Conservation (phyloP, 2,888 invertebrate genomes). For the Cryptosula pallasiana region DNA sequence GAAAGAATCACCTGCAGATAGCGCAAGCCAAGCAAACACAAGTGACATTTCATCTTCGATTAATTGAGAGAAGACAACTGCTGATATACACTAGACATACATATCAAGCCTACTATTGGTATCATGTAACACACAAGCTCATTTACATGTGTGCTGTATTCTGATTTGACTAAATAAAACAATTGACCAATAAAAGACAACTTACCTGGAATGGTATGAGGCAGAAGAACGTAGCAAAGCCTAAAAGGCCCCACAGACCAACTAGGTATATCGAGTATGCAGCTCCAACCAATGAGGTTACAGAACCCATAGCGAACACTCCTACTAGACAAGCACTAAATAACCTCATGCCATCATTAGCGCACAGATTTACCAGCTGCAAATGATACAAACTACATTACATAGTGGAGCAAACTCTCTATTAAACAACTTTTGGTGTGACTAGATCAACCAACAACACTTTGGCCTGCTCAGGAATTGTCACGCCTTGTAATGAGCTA, state of each 20-base stretch:
- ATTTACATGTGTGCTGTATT: not conserved
- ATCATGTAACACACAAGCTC: too few species aligned
- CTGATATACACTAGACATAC: too few species aligned
- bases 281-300: conserved; percentile 56
- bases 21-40: not conserved
- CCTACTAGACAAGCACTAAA: conserved; percentile 58
- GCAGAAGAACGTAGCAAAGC: conserved; percentile 56
- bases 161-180: too few species aligned
- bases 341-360: conserved; percentile 59
- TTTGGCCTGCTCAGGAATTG: too few species aligned
- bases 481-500: too few species aligned
- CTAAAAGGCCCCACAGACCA: conserved; percentile 58
- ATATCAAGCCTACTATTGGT: too few species aligned
- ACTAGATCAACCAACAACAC: too few species aligned
- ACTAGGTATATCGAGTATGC: conserved; percentile 57
- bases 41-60: not conserved
- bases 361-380: conserved; percentile 60
- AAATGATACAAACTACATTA: too few species aligned
- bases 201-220: conserved; percentile 57
- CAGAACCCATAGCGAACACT: conserved; percentile 58
- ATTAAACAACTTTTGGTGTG: too few species aligned
- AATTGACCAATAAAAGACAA: not conserved
- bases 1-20: conserved; percentile 54
- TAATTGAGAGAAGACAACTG: not conserved
- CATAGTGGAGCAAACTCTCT: too few species aligned